Conservation (phyloP, 2,113 vertebrate genomes). For the Pao palembangensis region DNA sequence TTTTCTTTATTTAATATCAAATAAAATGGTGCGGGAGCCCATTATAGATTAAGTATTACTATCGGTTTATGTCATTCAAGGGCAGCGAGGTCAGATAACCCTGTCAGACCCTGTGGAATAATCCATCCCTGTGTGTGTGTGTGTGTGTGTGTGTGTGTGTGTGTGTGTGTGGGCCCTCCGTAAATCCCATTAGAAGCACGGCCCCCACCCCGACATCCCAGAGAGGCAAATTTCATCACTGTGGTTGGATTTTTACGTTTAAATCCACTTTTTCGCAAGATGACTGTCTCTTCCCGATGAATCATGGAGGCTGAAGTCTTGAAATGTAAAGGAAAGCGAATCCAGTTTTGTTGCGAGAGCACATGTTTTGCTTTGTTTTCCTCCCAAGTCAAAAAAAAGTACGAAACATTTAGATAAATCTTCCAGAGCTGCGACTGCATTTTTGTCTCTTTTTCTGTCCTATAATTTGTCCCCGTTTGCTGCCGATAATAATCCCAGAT, state of each 20-base stretch:
- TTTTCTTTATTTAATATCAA: slow-evolving; percentile 23
- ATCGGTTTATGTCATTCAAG: slow-evolving; percentile 53
- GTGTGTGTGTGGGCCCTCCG: too few relatives aligned
- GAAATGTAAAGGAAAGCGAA: slow-evolving; percentile 5
- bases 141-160: too few relatives aligned
- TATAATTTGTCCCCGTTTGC: slow-evolving; percentile 4
- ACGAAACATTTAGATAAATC: slow-evolving; percentile 17
- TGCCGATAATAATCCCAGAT: slow-evolving; percentile 11
- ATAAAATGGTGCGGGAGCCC: slow-evolving; percentile 21
- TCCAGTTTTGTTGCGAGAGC: slow-evolving; percentile 17
- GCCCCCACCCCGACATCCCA: slow-evolving; percentile 38
- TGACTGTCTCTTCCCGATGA: slow-evolving; percentile 26
- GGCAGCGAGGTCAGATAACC: slow-evolving; percentile 31
- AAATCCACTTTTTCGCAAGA: slow-evolving; percentile 49
- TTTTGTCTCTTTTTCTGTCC: slow-evolving; percentile 12
- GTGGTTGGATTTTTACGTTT: slow-evolving; percentile 31
- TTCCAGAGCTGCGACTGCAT: slow-evolving; percentile 5
- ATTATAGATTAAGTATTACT: slow-evolving; percentile 36
- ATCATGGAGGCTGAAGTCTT: slow-evolving; percentile 19
- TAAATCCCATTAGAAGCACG: slow-evolving; percentile 58
- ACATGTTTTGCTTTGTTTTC: slow-evolving; percentile 15
- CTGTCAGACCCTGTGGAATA: slow-evolving; percentile 39
- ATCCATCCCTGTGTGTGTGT: slow-evolving; percentile 47
- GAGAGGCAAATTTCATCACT: slow-evolving; percentile 46
- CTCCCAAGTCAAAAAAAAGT: slow-evolving; percentile 6